Conservation (phyloP, 2,113 vertebrate genomes). For the Gymnorhina tibicen region DNA sequence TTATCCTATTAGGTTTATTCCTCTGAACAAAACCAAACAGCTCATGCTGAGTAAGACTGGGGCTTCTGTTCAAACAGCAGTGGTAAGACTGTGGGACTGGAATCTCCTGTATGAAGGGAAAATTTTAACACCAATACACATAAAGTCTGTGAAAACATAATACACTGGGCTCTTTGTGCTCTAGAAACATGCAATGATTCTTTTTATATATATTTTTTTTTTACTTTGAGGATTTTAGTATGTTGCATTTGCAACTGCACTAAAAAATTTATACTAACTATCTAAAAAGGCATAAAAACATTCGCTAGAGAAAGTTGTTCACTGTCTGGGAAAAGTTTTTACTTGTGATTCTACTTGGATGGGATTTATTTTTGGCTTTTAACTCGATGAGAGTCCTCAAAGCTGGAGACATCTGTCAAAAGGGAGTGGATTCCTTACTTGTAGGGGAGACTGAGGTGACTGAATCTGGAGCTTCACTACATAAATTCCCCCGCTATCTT, state of each 20-base stretch:
- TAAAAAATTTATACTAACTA: neutral
- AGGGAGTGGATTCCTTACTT: neutral
- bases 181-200: neutral
- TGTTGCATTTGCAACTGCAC: neutral
- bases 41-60: neutral
- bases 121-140: neutral
- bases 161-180: slow-evolving; percentile 39
- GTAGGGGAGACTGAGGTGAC: neutral
- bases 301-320: neutral
- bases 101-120: slow-evolving; percentile 47
- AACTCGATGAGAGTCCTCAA: neutral
- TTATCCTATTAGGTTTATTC: neutral
- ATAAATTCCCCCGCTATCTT: neutral
- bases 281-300: neutral
- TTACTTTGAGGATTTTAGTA: neutral
- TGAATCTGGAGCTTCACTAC: neutral
- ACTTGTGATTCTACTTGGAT: neutral
- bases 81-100: slow-evolving; percentile 44
- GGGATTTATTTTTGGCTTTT: neutral
- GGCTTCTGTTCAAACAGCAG: slow-evolving; percentile 19
- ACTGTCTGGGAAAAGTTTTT: neutral
- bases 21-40: neutral
- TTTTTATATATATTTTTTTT: neutral
- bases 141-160: slow-evolving; percentile 31
- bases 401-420: neutral